phyloP scores from a whole-genome alignment of 1,140 invertebrate species.

The Brachionus asplanchnoidis region DNA sequence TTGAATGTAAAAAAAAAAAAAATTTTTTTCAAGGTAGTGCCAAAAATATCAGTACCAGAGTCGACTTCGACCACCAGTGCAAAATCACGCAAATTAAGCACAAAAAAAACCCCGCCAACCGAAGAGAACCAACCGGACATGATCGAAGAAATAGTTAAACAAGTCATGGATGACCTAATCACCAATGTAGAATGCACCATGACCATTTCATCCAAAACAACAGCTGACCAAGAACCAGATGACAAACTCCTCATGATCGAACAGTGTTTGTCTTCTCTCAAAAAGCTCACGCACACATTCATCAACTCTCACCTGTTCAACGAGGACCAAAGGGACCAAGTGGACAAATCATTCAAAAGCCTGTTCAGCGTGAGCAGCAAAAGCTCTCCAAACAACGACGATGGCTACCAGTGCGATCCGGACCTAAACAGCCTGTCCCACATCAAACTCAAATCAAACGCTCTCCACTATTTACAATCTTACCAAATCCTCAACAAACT shows the following conservation, averaged over 20 bases:
- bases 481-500: constrained; percentile 29
- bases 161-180: neutral
- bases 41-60: constrained; percentile 8
- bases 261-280: neutral
- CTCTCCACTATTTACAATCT: neutral
- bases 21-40: neutral
- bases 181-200: neutral
- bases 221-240: neutral
- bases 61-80: neutral
- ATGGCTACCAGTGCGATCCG: neutral
- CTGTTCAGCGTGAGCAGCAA: neutral
- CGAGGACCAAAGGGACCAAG: neutral
- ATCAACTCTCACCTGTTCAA: neutral
- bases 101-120: neutral
- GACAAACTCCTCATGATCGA: constrained; percentile 1
- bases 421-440: neutral
- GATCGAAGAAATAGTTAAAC: neutral
- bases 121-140: neutral
- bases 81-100: neutral
- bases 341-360: constrained; percentile 8
- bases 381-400: neutral
- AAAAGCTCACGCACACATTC: constrained; percentile 14
- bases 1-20: too few relatives aligned
- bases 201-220: neutral
- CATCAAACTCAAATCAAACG: neutral